Evolutionary conservation across 2,797 vertebrate genomes (phyloP), one percentile per base, ranked within the genome.

Genomic region (Microchirus variegatus): DNA sequence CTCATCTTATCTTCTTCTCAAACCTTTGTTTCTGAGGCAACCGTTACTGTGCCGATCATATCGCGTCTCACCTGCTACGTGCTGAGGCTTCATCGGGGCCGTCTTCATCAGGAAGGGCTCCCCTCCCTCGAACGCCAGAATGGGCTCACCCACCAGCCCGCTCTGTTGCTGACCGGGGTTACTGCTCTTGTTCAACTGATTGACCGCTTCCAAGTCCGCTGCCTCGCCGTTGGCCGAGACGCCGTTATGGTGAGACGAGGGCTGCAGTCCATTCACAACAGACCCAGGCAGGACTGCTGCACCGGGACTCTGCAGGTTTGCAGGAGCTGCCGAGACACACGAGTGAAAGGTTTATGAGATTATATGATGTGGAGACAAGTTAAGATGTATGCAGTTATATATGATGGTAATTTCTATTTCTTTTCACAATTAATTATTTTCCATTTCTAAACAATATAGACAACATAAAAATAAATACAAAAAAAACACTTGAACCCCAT

Each of bases 101-200:
- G 95, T 88, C 82, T 96, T 96, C 92, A 95, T 97, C 83, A 96
- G 91, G 90, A 96, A 98, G 6, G 94, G 87, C 74, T 96, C 95
- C 65, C 92, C 94, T 43, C 93, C 94, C 0, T 94, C 91, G 0
- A 97, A 97, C n/a, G 94, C 90, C 81, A 95, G 90, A 85, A 96
- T 94, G 16, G 95, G 88, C 65, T 95, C 87, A 31, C 72, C 49
- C 15, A 84, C 82, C 51, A 83, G 78, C 22, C 73, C 80, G 14
- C 78, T 63, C 75, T 80, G 82, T 42, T 87, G 88, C 13, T 43
- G 63, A 77, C 73, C 9, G 70, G 77, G 73, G 58, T 80, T 88
- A 4, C 69, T 43, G 0, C 87, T 77, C 31, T 89, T 83, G 51
- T 87, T 88, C 73, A 92, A 65, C 63, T 92, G 81, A 51, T 92